Base-by-base conservation (phyloP, 2,888 invertebrate genomes). In the Lissonota sp. region DNA sequence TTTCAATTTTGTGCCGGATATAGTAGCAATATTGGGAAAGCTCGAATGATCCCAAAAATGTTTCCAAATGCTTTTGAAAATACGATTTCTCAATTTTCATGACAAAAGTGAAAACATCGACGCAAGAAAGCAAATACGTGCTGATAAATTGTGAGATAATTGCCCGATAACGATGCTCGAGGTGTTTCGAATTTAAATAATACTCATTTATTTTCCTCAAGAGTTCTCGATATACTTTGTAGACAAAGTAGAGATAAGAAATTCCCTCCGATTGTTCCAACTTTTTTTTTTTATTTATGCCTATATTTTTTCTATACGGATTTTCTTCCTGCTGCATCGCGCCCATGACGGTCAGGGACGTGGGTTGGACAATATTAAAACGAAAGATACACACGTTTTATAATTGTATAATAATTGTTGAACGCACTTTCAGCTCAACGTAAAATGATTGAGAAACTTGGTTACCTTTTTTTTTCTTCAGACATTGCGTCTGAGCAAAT, bases 401-500 rank as follows among this genome's bases (percentile, higher is more conserved):
- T n/a, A n/a, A 49, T 49, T 10, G n/a, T 7, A n/a, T 10, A 12
- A n/a, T 10, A 12, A 49, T 10, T 12, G 49, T 49, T 49, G 12
- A 49, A n/a, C 14, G 12, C 12, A 53, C 12, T 7, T 6, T 14
- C 7, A 16, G 3, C 6, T 14, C 14, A 6, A 53, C 6, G 16
- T 7, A 12, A 37, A n/a, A 57, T 37, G 1, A 7, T 5, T 39
- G 12, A n/a, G 14, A 63, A 39, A 4, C 5, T 8, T 26, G 26
- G 0, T 37, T 67, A 40, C 39, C 58, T 66, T 60, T 26, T 71
- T n/a, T 57, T 60, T 53, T 64, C 53, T 60, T 8, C 91, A 97
- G 97, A 94, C 96, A 0, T 93, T 97, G 8, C 94, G 94, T 6
- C 92, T 97, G 46, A 97, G 96, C 87, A 94, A 95, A 85, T 94